phyloP scores from a whole-genome alignment of 2,888 invertebrate species.

The Watsonalla binaria region DNA sequence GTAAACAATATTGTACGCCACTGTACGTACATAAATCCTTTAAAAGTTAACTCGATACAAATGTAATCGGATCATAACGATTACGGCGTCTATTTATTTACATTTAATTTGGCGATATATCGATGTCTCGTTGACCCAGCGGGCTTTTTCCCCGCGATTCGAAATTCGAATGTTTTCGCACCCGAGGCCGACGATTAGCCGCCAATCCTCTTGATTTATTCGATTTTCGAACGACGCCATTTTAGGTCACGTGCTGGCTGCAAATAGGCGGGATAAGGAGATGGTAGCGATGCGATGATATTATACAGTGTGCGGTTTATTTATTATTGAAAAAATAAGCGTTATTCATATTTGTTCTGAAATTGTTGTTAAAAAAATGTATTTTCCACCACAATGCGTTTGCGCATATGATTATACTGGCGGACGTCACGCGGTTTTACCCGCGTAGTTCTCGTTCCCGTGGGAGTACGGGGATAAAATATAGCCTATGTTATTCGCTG shows the following conservation, averaged over 20 bases:
- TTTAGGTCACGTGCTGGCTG: slow-evolving; percentile 60
- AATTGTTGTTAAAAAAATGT: too few relatives aligned
- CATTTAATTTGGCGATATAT: slow-evolving; percentile 23
- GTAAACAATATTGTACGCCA: too few relatives aligned
- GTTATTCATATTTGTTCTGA: too few relatives aligned
- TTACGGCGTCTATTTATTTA: slow-evolving; percentile 32
- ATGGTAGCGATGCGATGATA: slow-evolving; percentile 10
- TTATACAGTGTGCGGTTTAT: slow-evolving; percentile 2
- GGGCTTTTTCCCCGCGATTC: slow-evolving; percentile 15
- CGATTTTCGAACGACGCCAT: slow-evolving; percentile 64
- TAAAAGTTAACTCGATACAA: neutral
- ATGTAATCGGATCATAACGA: slow-evolving; percentile 8
- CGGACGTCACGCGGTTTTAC: too few relatives aligned
- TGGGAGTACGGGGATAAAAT: too few relatives aligned
- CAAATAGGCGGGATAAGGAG: slow-evolving; percentile 45
- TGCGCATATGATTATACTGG: too few relatives aligned
- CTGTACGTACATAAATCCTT: neutral
- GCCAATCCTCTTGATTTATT: slow-evolving; percentile 72
- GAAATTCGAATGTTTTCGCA: slow-evolving; percentile 40
- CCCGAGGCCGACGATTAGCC: slow-evolving; percentile 53
- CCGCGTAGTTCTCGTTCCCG: too few relatives aligned
- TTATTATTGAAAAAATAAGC: neutral
- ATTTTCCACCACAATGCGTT: too few relatives aligned
- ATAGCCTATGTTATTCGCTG: too few relatives aligned
- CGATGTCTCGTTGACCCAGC: slow-evolving; percentile 4